phyloP scores from a whole-genome alignment of 2,888 invertebrate genomes.

The Polymixis flavicincta region DNA sequence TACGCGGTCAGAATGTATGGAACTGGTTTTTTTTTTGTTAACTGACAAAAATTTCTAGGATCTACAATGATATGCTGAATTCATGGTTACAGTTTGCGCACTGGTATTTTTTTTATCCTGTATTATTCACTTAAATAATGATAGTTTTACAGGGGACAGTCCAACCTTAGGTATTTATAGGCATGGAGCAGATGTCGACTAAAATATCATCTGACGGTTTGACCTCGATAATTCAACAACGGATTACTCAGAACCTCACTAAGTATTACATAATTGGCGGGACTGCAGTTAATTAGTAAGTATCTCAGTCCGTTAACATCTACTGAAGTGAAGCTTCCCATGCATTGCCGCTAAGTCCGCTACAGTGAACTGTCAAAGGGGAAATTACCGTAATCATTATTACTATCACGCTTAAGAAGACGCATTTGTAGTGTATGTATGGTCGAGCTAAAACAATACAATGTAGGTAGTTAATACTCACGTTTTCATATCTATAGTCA shows the following conservation, averaged over 20 bases:
- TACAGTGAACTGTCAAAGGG: not conserved
- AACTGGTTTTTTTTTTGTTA: too few relatives aligned
- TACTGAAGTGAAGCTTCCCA: slow-evolving; percentile 1
- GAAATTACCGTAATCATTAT: not conserved
- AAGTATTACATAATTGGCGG: not conserved
- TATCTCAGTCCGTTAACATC: not conserved
- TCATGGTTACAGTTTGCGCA: too few relatives aligned
- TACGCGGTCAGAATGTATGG: too few relatives aligned
- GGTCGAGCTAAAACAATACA: not conserved
- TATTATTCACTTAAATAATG: too few relatives aligned
- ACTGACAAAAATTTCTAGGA: too few relatives aligned
- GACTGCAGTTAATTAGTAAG: not conserved
- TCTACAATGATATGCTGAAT: too few relatives aligned
- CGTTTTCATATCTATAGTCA: too few relatives aligned
- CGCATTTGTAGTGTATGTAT: not conserved
- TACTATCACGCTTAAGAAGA: not conserved
- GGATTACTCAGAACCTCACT: not conserved
- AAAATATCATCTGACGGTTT: not conserved
- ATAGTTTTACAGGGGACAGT: too few relatives aligned
- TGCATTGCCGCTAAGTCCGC: not conserved
- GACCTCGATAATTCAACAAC: not conserved
- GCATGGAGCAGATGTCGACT: too few relatives aligned
- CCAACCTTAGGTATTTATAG: too few relatives aligned
- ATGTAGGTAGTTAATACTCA: not conserved
- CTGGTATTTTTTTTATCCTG: too few relatives aligned